Conservation (phyloP, 2,113 vertebrate genomes). For the Meleagris gallopavo region DNA sequence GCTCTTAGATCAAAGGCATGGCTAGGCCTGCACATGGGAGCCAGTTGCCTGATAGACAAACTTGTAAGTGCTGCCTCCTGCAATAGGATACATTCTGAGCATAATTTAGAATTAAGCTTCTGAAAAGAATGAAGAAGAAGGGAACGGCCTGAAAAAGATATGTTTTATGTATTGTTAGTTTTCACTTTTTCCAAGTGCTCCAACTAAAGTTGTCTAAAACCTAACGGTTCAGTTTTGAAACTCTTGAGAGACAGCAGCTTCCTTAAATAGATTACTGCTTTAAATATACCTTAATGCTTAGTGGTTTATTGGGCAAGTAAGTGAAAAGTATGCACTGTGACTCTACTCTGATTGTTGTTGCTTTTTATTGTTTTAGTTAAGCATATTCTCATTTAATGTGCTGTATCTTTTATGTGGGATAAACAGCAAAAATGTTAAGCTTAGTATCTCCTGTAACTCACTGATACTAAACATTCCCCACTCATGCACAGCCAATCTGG, state of each 20-base stretch:
- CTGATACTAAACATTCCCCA: background rate
- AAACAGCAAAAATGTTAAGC: background rate
- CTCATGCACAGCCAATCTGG: slow-evolving; percentile 40
- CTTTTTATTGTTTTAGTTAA: slow-evolving; percentile 32
- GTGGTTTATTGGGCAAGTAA: background rate
- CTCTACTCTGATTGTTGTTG: background rate
- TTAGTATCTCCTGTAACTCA: background rate
- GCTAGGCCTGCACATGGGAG: slow-evolving; percentile 23
- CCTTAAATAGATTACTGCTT: background rate
- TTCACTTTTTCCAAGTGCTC: background rate
- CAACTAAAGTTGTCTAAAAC: background rate
- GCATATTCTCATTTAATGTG: background rate
- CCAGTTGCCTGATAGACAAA: slow-evolving; percentile 4
- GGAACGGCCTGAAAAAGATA: background rate
- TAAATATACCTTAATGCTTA: background rate
- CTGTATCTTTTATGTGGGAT: background rate
- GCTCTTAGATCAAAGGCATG: slow-evolving; percentile 66
- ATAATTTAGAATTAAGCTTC: background rate
- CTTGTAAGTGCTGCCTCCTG: background rate
- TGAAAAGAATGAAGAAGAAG: background rate
- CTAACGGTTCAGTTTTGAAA: background rate
- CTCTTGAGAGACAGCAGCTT: background rate
- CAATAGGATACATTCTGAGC: background rate
- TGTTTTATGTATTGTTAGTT: background rate
- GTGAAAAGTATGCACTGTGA: background rate